Evolutionary conservation across 2,888 invertebrate genomes (phyloP), one percentile per base, ranked within the genome.

Genomic region (Agrilus mali): DNA sequence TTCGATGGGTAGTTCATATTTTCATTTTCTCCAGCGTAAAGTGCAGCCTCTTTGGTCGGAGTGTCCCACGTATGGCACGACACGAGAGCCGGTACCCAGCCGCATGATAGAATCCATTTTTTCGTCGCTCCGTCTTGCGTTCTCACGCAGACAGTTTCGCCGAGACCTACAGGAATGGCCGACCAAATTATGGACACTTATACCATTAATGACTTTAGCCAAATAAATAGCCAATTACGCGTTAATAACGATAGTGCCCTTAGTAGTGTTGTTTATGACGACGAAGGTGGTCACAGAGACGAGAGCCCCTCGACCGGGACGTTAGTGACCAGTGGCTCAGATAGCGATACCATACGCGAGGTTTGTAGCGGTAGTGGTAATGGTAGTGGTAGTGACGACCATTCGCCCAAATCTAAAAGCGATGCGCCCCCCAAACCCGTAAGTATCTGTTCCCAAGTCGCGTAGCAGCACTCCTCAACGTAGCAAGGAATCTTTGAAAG

Each of bases 81-180:
- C 58, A 55, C 61, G 54, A 48, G 44, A 43, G 55, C 59, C 57
- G 52, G 51, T 53, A 44, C 47, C 50, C 43, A 55, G 56, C 57
- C 64, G 63, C 55, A 65, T 64, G 65, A 63, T 60, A 60, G 54
- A 49, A 51, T 47, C 47, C 52, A 51, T 49, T 43, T 20, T 20
- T 20, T 55, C 47, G 46, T 47, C 43, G 37, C 47, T 50, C 36
- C 58, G 59, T 55, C 61, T 65, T 45, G 61, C 65, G 58, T 58
- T 50, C 38, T 58, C 61, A 53, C 66, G 67, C 56, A 60, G 64
- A 58, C 66, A 67, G 51, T 67, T 67, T 55, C 54, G 59, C 53
- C 63, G 68, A 57, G 68, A 69, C 52, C 58, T 69, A 47, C 61
- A 63, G 57, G 68, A 69, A 67, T 69, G 69, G 68, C 64, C 58